Evolutionary conservation across 2,888 invertebrate genomes (phyloP).

Genomic region (Caenorhabditis uteleia): DNA sequence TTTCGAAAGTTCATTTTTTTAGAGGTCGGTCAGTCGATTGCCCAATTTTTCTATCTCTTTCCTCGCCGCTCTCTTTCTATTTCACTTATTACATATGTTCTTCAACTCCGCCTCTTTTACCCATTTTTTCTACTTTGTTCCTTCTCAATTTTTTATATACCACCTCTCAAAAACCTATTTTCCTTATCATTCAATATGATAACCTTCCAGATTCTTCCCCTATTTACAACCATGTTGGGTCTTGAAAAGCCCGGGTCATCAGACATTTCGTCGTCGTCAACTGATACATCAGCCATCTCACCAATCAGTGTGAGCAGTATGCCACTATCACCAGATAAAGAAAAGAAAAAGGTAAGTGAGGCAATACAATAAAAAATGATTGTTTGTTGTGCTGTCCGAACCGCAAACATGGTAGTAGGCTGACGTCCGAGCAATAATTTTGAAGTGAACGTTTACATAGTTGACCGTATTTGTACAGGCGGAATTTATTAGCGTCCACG

Average conservation of each 20-base stretch:
- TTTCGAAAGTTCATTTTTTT: background rate
- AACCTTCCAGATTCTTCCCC: no score
- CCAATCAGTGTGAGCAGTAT: conserved; percentile 52
- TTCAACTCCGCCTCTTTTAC: no score
- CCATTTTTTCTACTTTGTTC: no score
- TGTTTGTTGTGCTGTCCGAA: conserved; percentile 22
- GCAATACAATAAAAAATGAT: background rate
- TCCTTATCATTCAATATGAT: background rate
- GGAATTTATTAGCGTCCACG: no score
- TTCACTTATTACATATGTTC: no score
- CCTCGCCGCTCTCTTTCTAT: background rate
- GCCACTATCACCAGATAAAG: conserved; percentile 53
- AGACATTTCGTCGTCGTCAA: conserved; percentile 51
- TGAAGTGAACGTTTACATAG: conserved; percentile 12
- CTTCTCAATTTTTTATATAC: no score
- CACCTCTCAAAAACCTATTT: background rate
- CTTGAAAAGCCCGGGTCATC: conserved; percentile 49
- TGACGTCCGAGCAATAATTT: no score
- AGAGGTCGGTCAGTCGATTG: background rate
- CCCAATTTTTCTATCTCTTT: background rate
- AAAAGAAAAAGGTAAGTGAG: conserved; percentile 49
- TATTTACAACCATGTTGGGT: no score
- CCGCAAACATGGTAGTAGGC: conserved; percentile 22
- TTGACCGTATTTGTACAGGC: conserved; percentile 38
- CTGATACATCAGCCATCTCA: conserved; percentile 52